These are phyloP conservation scores for Lepisosteus oculatus DNA, from an alignment of 2,113 vertebrate genomes.

Conservation along the genomic window DNA sequence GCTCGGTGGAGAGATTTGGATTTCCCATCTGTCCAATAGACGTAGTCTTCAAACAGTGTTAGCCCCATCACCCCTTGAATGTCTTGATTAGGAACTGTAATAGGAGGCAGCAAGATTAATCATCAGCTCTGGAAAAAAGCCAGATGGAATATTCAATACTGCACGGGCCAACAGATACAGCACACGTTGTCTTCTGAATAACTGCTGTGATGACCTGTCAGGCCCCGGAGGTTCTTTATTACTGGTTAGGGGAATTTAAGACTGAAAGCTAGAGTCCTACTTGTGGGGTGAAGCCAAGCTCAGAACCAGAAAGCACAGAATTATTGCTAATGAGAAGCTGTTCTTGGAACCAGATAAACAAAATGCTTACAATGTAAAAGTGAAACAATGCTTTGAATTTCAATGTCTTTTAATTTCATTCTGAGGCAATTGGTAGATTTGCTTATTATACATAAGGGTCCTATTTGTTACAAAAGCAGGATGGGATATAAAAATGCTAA, in stretches of 20 bases:
- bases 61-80: slow-evolving; percentile 93
- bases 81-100: slow-evolving; percentile 88
- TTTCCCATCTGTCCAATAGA: slow-evolving; percentile 98
- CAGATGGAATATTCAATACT: slow-evolving; percentile 52
- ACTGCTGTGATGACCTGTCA: slow-evolving; percentile 48
- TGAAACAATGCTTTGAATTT: neutral
- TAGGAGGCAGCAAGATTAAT: slow-evolving; percentile 59
- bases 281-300: neutral
- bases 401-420: neutral
- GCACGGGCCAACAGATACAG: slow-evolving; percentile 49
- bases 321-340: slow-evolving; percentile 28
- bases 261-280: slow-evolving; percentile 21
- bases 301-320: slow-evolving; percentile 30
- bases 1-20: slow-evolving; percentile 92
- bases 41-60: slow-evolving; percentile 94
- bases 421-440: neutral
- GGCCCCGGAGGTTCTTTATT: slow-evolving; percentile 44
- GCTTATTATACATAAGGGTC: neutral
- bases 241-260: slow-evolving; percentile 33
- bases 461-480: neutral
- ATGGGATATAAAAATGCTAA: neutral
- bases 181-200: slow-evolving; percentile 47
- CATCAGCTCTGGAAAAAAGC: slow-evolving; percentile 50
- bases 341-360: slow-evolving; percentile 30
- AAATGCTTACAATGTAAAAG: slow-evolving; percentile 17